Base-by-base conservation (phyloP, 2,113 vertebrate genomes). In the Nicator chloris region DNA sequence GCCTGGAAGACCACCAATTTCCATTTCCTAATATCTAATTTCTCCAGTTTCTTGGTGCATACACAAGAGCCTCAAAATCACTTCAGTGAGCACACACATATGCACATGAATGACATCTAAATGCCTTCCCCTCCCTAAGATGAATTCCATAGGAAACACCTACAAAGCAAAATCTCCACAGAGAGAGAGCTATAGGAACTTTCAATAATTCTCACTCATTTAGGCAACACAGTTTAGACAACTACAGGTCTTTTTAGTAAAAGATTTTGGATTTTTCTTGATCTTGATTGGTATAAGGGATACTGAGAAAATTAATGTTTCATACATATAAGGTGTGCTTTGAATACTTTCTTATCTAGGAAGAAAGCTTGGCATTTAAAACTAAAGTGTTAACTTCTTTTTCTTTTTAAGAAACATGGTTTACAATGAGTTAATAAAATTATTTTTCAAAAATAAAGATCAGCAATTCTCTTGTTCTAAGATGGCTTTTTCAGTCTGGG, bases 1-100 rank as follows among this genome's bases (percentile, higher is more conserved):
- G 94, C 95, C 95, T 98, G 97, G 96, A 98, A 98, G 96, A 97
- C 95, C 97, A 98, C 96, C 97, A 98, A 98, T 98, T 98, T 98
- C 97, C 97, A 98, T 96, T 97, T 93, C 89, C 93, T 97, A 98
- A 97, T 98, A 98, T 97, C 96, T 96, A 97, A 97, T 98, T 98
- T 98, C 98, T 98, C 95, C 92, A 92, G 86, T 97, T 97, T 97
- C 97, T 96, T 88, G 86, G 51, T 95, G 79, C 76, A 92, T 91
- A 86, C 88, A 87, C 94, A 95, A 97, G 92, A 96, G 86, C 42
- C 96, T 96, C 89, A 96, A 86, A 94, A 94, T 94, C 78, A 89
- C 92, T 88, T 94, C 86, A 92, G 68, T 59, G 61, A 54, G 39
- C 56, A 65, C 35, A 91, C 54, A 77, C 21, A 65, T 28, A 69